Base-by-base conservation (phyloP, 2,113 vertebrate species). In the Pachypanchax playfairii region DNA sequence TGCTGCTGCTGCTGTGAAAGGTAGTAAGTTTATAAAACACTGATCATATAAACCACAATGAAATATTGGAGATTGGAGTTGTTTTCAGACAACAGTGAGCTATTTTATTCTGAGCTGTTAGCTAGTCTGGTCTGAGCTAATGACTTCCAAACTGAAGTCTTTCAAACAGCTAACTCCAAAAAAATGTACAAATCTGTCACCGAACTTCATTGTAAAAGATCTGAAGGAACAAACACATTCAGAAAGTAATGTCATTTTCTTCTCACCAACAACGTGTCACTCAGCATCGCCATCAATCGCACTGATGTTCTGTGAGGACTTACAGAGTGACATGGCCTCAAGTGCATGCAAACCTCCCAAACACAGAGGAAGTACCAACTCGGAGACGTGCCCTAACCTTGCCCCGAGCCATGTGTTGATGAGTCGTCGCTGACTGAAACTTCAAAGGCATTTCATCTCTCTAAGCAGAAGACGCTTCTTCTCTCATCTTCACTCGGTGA, bases 401-500 rank as follows among this genome's bases (percentile, higher is more conserved):
- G 88, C 86, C 87, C 74, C 70, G 65, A 87, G 88, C 87, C 79
- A 78, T 70, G 75, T 84, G 81, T 82, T 86, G 79, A 87, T 83
- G 77, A 84, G 80, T 77, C 71, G 83, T 83, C 68, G 73, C 68
- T 78, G 82, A 79, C 82, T 79, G 82, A 86, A 79, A 75, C 81
- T 87, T 90, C 87, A 89, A 89, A 90, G 87, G 61, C 69, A 70
- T 75, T 73, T 70, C 73, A 69, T 73, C 75, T 73, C 69, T 60
- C 65, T 36, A 68, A 73, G 77, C 57, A 73, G 65, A 73, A 54
- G 77, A 77, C 79, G 83, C 77, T 70, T 61, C 61, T 74, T 79
- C 70, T 85, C 81, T 87, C 85, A 84, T 88, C 84, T 80, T 78
- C 68, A 18, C 79, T 86, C 74, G 20, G 25, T 53, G 59, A 65